Evolutionary conservation across 2,113 vertebrate genomes (phyloP).

Genomic region (Campylorhamphus procurvoides): DNA sequence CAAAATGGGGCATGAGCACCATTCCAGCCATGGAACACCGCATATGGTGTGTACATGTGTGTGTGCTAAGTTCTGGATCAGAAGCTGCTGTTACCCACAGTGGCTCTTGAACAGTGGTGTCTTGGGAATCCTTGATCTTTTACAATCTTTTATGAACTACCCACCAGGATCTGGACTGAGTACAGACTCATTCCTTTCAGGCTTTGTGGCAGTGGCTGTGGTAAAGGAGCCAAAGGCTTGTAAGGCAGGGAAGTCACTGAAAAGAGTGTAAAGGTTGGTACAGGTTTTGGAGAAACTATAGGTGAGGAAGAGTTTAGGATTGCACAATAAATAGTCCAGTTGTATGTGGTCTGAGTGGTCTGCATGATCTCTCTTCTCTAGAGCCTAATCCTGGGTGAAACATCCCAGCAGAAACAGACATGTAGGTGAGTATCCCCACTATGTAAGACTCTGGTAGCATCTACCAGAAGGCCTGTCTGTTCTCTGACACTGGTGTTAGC

Average conservation of each 20-base stretch:
- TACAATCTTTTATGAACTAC: background rate
- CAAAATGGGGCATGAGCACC: background rate
- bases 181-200: background rate
- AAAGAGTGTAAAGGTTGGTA: background rate
- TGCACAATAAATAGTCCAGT: fast-evolving
- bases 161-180: background rate
- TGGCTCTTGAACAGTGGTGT: background rate
- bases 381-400: background rate
- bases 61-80: background rate
- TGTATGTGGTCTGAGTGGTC: background rate
- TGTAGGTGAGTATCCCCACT: background rate
- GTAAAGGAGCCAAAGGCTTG: background rate
- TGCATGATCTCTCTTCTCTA: background rate
- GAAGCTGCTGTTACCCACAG: background rate
- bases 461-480: background rate
- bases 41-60: background rate
- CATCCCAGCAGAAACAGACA: background rate
- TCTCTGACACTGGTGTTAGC: background rate
- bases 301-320: background rate
- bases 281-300: background rate
- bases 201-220: background rate
- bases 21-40: background rate
- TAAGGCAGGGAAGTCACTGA: background rate
- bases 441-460: background rate
- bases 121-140: background rate